These are phyloP conservation scores for Tipula confusa DNA, from an alignment of 2,888 invertebrate species.

Conservation along the genomic window DNA sequence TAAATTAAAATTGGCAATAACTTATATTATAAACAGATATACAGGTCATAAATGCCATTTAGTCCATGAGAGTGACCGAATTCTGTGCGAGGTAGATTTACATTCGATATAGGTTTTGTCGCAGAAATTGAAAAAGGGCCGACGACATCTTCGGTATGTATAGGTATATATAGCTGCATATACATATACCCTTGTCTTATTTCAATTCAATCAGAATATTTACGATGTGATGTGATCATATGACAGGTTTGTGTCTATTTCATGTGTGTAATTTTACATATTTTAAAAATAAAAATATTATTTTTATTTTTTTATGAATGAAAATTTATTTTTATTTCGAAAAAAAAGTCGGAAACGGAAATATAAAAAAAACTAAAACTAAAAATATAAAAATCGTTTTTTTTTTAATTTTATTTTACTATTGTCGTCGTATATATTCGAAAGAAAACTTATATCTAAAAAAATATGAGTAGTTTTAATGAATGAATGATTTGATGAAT, in stretches of 20 bases:
- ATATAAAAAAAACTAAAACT: slow-evolving; percentile 25
- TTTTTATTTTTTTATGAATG: slow-evolving; percentile 25
- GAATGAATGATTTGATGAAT: slow-evolving; percentile 14
- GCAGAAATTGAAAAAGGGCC: too few relatives aligned
- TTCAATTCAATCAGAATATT: not conserved
- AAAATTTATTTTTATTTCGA: slow-evolving; percentile 5
- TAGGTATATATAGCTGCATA: not conserved
- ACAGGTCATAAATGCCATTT: too few relatives aligned
- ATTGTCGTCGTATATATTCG: not conserved
- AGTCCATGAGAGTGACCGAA: too few relatives aligned
- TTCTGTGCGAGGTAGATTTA: too few relatives aligned
- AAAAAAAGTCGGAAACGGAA: slow-evolving; percentile 32
- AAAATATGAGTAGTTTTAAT: slow-evolving; percentile 15
- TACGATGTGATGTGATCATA: not conserved
- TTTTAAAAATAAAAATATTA: not conserved
- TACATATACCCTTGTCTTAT: not conserved
- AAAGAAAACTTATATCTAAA: not conserved
- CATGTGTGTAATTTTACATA: slow-evolving; percentile 20
- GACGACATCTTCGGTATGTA: not conserved
- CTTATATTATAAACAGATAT: not conserved
- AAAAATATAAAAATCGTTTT: not conserved
- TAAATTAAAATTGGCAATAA: not conserved
- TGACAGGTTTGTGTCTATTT: slow-evolving; percentile 8
- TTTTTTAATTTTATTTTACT: not conserved
- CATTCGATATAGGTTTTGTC: not conserved